phyloP scores from a whole-genome alignment of 2,113 vertebrate species.

The Tympanuchus pallidicinctus region DNA sequence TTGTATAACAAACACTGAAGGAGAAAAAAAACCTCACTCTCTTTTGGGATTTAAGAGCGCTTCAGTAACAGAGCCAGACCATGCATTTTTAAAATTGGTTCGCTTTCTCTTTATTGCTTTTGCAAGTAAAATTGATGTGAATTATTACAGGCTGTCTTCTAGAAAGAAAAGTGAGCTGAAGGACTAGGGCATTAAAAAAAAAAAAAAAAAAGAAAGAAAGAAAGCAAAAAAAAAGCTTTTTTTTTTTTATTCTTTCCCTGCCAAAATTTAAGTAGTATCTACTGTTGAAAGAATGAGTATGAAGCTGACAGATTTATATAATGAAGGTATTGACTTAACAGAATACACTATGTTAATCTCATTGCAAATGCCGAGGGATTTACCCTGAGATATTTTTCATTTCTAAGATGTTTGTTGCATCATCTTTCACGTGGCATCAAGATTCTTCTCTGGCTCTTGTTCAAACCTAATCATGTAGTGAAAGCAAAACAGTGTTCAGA shows the following conservation, averaged over 20 bases:
- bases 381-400: conserved; percentile 40
- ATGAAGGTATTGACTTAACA: conserved; percentile 29
- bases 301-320: conserved; percentile 7
- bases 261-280: conserved; percentile 34
- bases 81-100: conserved; percentile 49
- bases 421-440: conserved; percentile 29
- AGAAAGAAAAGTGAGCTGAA: conserved; percentile 50
- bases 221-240: not conserved
- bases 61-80: conserved; percentile 26
- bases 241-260: not conserved
- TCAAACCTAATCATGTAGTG: conserved; percentile 51
- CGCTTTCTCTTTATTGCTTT: conserved; percentile 62
- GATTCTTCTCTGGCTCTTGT: conserved; percentile 50
- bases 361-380: conserved; percentile 14
- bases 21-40: not conserved
- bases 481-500: conserved; percentile 30
- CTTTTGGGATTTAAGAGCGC: conserved; percentile 24
- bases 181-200: not conserved
- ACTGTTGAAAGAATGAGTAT: conserved; percentile 36
- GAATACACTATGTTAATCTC: conserved; percentile 31
- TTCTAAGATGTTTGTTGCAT: conserved; percentile 35
- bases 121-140: conserved; percentile 73
- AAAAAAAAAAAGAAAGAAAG: not conserved
- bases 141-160: conserved; percentile 64
- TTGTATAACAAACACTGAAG: conserved; percentile 9